Evolutionary conservation across 2,888 invertebrate species (phyloP), one percentile per base, ranked within the genome.

Genomic region (Amiota mariae): DNA sequence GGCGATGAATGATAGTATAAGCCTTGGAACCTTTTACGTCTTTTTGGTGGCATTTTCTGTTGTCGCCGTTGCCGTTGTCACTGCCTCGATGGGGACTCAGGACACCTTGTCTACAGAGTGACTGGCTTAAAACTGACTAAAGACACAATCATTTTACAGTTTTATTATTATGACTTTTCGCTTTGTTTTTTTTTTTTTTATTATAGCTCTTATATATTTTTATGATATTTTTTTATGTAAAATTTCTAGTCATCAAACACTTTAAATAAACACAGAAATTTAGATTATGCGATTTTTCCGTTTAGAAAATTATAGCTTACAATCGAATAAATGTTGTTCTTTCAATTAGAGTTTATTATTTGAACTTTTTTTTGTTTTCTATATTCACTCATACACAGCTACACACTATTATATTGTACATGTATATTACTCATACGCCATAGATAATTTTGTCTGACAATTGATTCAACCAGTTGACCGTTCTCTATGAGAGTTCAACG

Each of bases 1-100:
- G 90, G 89, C 77, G 90, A 89, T 76, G 90, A 90, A 80, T 90
- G 90, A 82, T 87, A 90, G 76, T 90, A 90, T 74, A 90, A 80
- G 77, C 90, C 90, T 80, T 90, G 90, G 79, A 88, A 88, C 76
- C 87, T 82, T 77, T 88, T 86, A 75, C 89, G 81, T 57, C 90
- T 85, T 77, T 90, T 90, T 72, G 89, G 89, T 74, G 90, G 89
- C 90, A 90, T 90, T 71, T 73, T 80, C n/a, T 68, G 67, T 68
- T 54, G 24, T 54, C 24, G 1, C 36, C 24, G n/a, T 49, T 54
- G 49, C 18, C 46, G 47, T 15, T 51, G 18, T 49, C 24, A 47
- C 56, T 20, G 71, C 20, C 10, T n/a, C 15, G 46, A 63, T 66
- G 66, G 48, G 47, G 15, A 18, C 48, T 18, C 36, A 2, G 36